A percentile compares a stretch with the other conserved stretches of the same genome.
Evolutionary conservation across 2,888 invertebrate genomes (phyloP).

Genomic region (Coenonympha arcania): DNA sequence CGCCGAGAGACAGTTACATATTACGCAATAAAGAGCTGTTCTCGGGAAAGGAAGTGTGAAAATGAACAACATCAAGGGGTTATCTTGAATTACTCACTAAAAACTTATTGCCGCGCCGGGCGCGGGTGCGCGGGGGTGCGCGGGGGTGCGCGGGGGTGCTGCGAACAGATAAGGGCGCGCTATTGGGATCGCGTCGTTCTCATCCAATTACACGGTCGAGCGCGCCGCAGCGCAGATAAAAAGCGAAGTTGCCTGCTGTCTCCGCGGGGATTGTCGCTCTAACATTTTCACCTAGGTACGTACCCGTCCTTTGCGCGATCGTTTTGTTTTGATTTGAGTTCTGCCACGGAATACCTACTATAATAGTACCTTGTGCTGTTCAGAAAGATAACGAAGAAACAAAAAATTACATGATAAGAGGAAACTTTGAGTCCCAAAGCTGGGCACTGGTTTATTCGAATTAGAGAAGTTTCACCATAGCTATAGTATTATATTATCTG

Average conservation of each 20-base stretch:
- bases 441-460: no score
- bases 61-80: constrained; percentile 75
- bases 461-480: no score
- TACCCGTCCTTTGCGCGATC: constrained; percentile 49
- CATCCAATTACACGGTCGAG: constrained; percentile 75
- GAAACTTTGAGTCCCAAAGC: no score
- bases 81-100: constrained; percentile 75
- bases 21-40: constrained; percentile 75
- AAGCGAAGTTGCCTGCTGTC: constrained; percentile 63
- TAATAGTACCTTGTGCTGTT: no score
- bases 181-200: constrained; percentile 74
- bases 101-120: constrained; percentile 66
- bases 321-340: constrained; percentile 12
- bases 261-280: constrained; percentile 71
- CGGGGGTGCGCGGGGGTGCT: constrained; percentile 57
- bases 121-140: constrained; percentile 36
- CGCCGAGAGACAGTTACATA: constrained; percentile 72
- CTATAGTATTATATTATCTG: no score
- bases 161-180: constrained; percentile 74
- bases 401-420: no score
- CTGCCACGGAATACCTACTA: no score
- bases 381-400: no score
- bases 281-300: constrained; percentile 69
- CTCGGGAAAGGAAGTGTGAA: constrained; percentile 75
- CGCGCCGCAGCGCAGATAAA: constrained; percentile 68